These are phyloP conservation scores for Falco naumanni DNA, from an alignment of 2,797 vertebrate species.

Conservation along the genomic window DNA sequence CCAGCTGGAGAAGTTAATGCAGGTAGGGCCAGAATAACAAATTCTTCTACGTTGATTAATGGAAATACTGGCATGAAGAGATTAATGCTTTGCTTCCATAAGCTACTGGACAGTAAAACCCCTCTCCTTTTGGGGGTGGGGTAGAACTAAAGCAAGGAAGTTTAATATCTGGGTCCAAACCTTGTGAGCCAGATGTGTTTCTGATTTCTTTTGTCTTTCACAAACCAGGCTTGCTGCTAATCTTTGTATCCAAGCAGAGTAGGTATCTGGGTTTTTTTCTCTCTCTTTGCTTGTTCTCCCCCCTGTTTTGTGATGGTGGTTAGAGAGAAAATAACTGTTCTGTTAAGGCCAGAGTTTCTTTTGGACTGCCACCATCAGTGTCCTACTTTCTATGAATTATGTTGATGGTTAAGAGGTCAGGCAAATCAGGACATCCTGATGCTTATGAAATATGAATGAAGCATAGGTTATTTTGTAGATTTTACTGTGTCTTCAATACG, in stretches of 20 bases:
- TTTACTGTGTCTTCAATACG: neutral
- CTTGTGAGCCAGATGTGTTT: neutral
- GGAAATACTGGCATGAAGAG: neutral
- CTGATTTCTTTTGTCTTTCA: neutral
- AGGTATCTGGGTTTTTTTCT: neutral
- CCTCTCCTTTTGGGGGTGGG: neutral
- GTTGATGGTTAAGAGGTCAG: neutral
- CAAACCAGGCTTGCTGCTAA: neutral
- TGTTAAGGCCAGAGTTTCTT: neutral
- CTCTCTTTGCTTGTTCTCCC: neutral
- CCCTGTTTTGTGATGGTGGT: neutral
- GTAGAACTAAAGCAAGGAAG: neutral
- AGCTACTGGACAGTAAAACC: neutral
- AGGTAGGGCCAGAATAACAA: slow-evolving; percentile 80
- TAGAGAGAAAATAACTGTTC: neutral
- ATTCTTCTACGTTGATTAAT: neutral
- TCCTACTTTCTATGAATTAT: neutral
- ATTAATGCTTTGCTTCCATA: neutral
- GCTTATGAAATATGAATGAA: neutral
- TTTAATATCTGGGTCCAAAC: neutral
- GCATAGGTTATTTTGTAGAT: neutral
- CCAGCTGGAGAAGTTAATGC: slow-evolving; percentile 93
- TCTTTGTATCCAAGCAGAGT: neutral
- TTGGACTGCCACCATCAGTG: neutral
- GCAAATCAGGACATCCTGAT: neutral